Base-by-base conservation (phyloP, 2,113 vertebrate genomes). In the Galemys pyrenaicus region DNA sequence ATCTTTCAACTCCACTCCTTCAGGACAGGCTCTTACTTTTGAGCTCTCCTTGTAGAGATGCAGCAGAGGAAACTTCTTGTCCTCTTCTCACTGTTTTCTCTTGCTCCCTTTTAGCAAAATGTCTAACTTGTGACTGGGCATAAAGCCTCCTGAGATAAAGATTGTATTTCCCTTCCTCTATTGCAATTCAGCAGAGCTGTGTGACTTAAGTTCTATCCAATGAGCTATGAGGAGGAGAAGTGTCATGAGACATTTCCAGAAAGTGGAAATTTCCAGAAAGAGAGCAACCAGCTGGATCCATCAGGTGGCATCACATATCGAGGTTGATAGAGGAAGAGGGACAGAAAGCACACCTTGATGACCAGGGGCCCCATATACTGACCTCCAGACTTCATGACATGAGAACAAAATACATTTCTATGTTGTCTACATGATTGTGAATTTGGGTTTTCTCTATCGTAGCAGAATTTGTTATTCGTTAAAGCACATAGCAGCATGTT, bases 201-300 rank as follows among this genome's bases (percentile, higher is more conserved):
- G 15, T 79, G 35, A 82, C 51, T 49, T 60, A 30, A 86, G 46
- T 87, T 74, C 49, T 56, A 51, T 51, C 68, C 80, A 70, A 46
- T 80, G 49, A 19, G 13, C 67, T 74, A 56, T 24, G 83, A 68
- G 44, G 83, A 68, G 44, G 32, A 83, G 58, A 70, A 78, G 9
- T 9, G 0, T 83, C 51, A 41, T 62, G 41, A 86, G n/a, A 56
- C 83, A 44, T 84, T 89, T 91, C 60, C 64, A 86, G 71, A 74
- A 95, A 83, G 60, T 67, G 3, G n/a, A 56, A 87, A 44, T 84
- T 89, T 91, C 60, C 64, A 86, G 71, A 74, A 96, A 83, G 67
- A 5, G 56, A n/a, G 20, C 46, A 56, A 44, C 58, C 39, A 54
- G 26, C 65, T 39, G 71, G 39, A 51, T 49, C 75, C 56, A 56